Conservation (phyloP, 2,113 vertebrate species). For the Paracanthobrama guichenoti region DNA sequence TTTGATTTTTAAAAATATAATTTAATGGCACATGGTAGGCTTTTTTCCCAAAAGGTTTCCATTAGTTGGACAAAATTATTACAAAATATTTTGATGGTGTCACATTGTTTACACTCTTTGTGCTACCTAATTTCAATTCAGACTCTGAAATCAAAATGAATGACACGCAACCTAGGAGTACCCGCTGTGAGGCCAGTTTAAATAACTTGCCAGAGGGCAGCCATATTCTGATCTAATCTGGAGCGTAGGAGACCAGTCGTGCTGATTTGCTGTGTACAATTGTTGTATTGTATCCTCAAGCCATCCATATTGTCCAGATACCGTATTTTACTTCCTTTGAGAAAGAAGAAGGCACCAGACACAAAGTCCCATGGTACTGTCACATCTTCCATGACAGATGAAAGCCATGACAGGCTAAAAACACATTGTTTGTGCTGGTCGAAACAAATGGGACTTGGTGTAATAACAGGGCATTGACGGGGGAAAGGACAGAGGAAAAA, state of each 20-base stretch:
- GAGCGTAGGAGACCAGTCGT: neutral
- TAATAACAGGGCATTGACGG: constrained; percentile 63
- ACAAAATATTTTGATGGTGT: neutral
- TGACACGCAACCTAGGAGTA: neutral
- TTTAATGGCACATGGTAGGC: too few species aligned
- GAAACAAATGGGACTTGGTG: constrained; percentile 55
- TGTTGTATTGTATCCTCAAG: constrained; percentile 30
- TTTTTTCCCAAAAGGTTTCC: too few species aligned
- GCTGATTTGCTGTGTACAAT: constrained; percentile 1
- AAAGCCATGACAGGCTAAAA: constrained; percentile 55
- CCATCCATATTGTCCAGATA: constrained; percentile 22
- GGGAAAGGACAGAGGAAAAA: constrained; percentile 67
- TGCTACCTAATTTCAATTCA: neutral
- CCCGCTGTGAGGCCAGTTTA: neutral
- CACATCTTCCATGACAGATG: constrained; percentile 59
- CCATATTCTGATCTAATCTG: constrained; percentile 16
- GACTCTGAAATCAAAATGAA: constrained; percentile 8
- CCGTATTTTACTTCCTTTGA: constrained; percentile 16
- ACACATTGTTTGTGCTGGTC: constrained; percentile 60
- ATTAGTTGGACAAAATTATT: neutral
- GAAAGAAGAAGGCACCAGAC: constrained; percentile 20
- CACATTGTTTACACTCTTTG: neutral
- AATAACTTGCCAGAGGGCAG: neutral
- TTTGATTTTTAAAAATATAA: too few species aligned
- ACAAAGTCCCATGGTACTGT: constrained; percentile 54